A percentile compares a stretch with the other conserved stretches of the same genome.
Conservation (phyloP, 2,797 vertebrate species). For the Anabacerthia variegaticeps region DNA sequence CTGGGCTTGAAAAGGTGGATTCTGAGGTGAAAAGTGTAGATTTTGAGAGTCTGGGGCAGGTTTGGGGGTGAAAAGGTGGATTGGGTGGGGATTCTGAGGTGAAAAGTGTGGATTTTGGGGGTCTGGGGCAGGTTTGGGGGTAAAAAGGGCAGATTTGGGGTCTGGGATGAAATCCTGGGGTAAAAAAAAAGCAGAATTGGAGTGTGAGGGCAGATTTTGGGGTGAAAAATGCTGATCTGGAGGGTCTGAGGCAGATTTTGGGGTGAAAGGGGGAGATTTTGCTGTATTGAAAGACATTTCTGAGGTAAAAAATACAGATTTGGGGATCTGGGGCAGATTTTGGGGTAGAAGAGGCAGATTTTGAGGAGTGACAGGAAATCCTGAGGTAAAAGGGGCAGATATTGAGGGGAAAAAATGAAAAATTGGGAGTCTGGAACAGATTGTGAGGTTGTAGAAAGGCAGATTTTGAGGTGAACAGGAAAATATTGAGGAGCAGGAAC, state of each 20-base stretch:
- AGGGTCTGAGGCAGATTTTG: background rate
- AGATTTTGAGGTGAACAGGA: no score
- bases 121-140: background rate
- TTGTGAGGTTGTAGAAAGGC: no score
- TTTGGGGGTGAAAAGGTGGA: background rate
- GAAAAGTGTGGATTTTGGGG: background rate
- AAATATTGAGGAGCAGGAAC: no score
- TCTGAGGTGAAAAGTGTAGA: no score
- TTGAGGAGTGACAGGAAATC: no score
- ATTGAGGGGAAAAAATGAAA: background rate
- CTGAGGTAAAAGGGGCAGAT: background rate
- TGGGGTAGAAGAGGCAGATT: no score
- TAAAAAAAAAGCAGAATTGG: no score
- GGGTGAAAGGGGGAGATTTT: background rate
- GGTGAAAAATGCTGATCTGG: background rate
- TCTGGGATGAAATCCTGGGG: background rate
- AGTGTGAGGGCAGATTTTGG: background rate
- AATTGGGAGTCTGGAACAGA: no score
- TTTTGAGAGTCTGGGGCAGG: no score
- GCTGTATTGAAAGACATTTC: background rate
- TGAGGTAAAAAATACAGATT: background rate
- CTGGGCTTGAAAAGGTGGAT: no score
- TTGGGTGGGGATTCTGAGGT: background rate
- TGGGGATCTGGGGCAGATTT: background rate
- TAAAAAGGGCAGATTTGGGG: background rate